Base-by-base conservation (phyloP, 2,113 vertebrate species). In the Tricholaema leucomelas region DNA sequence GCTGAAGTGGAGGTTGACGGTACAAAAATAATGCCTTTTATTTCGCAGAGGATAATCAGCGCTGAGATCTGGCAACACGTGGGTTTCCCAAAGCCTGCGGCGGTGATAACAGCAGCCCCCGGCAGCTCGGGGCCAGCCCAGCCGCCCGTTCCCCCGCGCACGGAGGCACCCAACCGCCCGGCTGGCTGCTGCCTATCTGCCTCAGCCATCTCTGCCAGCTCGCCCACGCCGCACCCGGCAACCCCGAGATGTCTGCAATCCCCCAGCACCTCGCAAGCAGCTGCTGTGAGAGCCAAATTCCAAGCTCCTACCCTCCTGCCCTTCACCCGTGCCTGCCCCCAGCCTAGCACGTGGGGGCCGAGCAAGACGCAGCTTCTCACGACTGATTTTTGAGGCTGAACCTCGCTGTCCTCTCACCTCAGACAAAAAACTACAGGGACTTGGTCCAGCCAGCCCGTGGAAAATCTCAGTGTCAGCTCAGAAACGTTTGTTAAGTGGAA, bases 71-170 rank as follows among this genome's bases (percentile, higher is more conserved):
- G 92, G 92, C 87, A 76, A 28, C 89, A 92, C 67, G 81, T 65
- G 94, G 87, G 72, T 77, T 96, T 95, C 87, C 93, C 94, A 93
- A 91, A 94, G 79, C 90, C 76, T 3, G 52, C 6, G 77, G 95
- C 10, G 10, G 87, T 1, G 67, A 77, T 94, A 92, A 92, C 70
- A 87, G 66, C 77, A 87, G 66, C 77, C 71, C 19, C 5, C 33
- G 28, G 2, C 60, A 6, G 5, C 84, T 50, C 42, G 24, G 5
- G 40, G 78, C 87, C 83, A 5, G 81, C 91, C 88, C 10, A 78
- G 4, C 2, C 77, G 3, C 28, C 66, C 48, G 5, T 10, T 10
- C 64, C 19, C 44, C 90, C 18, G 2, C 14, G 67, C 7, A 24
- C 17, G 56, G 63, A 74, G 63, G 48, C 33, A 5, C 69, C 55